Percentiles rank a stretch among this genome's conserved stretches.
These are phyloP conservation scores for Clarias pachynema DNA, from an alignment of 2,797 vertebrate genomes.

Conservation along the genomic window DNA sequence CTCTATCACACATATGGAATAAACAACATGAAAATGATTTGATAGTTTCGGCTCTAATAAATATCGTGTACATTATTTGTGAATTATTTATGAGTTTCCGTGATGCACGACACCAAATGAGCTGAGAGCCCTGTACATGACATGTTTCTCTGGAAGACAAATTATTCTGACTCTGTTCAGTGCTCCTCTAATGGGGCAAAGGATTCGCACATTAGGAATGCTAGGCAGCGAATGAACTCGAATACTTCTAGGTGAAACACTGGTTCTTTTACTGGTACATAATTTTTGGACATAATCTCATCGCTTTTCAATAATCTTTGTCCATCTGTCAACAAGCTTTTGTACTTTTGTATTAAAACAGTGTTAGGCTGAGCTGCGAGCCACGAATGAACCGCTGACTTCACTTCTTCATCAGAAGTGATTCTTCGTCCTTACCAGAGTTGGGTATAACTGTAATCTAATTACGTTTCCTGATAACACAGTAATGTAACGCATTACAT, in stretches of 20 bases:
- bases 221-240: not conserved
- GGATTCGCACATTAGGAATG: conserved; percentile 8
- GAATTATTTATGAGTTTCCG: not conserved
- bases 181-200: conserved; percentile 1
- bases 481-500: too few relatives aligned
- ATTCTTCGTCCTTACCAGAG: too few relatives aligned
- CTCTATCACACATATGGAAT: not conserved
- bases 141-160: not conserved
- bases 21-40: not conserved
- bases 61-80: not conserved
- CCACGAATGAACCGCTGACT: too few relatives aligned
- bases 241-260: not conserved
- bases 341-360: too few relatives aligned
- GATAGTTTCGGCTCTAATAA: not conserved
- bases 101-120: not conserved
- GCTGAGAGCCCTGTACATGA: not conserved
- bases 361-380: too few relatives aligned
- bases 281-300: too few relatives aligned
- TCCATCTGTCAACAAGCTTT: too few relatives aligned
- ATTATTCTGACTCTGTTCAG: conserved; percentile 20
- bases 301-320: too few relatives aligned
- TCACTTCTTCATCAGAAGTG: too few relatives aligned
- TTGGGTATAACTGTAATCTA: too few relatives aligned
- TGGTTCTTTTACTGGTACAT: not conserved
- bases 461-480: too few relatives aligned